Evolutionary conservation across 2,113 vertebrate species (phyloP), one percentile per base, ranked within the genome.

Genomic region (Phyllopteryx taeniolatus): DNA sequence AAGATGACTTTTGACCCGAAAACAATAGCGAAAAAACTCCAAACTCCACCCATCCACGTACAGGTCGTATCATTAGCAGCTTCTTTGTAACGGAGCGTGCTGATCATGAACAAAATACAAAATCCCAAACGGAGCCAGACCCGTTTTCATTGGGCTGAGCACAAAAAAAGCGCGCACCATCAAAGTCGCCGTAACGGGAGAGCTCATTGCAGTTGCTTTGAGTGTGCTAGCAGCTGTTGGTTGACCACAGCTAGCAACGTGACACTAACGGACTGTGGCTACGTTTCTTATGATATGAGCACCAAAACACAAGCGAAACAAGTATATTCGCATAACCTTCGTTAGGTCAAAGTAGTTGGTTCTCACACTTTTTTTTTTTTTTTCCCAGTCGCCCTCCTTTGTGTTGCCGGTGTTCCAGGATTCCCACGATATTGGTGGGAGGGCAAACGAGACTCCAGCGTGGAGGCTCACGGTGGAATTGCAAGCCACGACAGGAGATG

Each of bases 321-420:
- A 0, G 53, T 2, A 19, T 1, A 4, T 5, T 4, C 17, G 1
- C 5, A 44, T 11, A 42, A 2, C 39, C 1, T 9, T 8, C 6
- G 39, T 54, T 17, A 5, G 0, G 31, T 22, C 20, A 22, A 33
- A 22, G 5, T 8, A 46, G 1, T 2, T 5, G 35, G 44, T 2
- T 74, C 42, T 60, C 68, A 56, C 35, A 64, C 49, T 71, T 73
- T 22, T 13, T 33, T 53, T 53, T 53, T 6, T 6, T 6, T 3
- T 53, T 2, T 2, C 17, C 11, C 63, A n/a, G 67, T 8, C 27
- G 31, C 1, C 14, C 3, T 22, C 17, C 33, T 68, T n/a, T 22
- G 49, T 54, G 53, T 5, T 8, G 47, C 35, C 31, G 27, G 27
- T 49, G 27, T 59, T 54, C 8, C 70, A 39, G n/a, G 22, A 35